Conservation (phyloP, 2,888 invertebrate species). For the Drosophila nr. medialis region DNA sequence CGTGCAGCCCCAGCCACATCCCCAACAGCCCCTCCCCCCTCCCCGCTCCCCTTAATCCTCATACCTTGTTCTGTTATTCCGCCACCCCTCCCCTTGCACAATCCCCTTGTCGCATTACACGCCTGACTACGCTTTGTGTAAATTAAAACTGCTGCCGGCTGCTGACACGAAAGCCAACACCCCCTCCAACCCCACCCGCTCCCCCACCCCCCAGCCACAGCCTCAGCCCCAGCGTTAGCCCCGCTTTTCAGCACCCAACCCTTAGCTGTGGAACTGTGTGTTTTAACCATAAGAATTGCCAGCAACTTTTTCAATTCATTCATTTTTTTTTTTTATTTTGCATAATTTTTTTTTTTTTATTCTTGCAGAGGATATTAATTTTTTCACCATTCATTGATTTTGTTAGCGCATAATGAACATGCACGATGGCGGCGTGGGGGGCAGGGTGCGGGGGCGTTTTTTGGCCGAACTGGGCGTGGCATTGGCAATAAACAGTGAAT, state of each 20-base stretch:
- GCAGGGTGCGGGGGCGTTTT: background rate
- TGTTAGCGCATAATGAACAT: constrained; percentile 71
- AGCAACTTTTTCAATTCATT: constrained; percentile 35
- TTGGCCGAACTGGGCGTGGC: constrained; percentile 25
- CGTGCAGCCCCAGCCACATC: background rate
- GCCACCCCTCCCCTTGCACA: background rate
- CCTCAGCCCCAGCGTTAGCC: background rate
- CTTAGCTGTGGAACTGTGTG: background rate
- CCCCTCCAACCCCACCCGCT: background rate
- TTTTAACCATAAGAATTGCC: constrained; percentile 52
- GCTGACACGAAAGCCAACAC: constrained; percentile 27
- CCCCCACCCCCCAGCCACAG: background rate
- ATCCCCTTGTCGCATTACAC: constrained; percentile 65
- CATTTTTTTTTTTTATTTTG: constrained; percentile 6
- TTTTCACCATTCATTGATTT: constrained; percentile 83
- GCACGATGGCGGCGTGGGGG: constrained; percentile 3
- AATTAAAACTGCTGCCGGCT: constrained; percentile 78
- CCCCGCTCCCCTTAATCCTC: background rate
- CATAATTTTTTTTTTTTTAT: constrained; percentile 30
- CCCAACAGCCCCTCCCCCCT: background rate
- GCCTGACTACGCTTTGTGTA: constrained; percentile 80
- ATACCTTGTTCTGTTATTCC: background rate
- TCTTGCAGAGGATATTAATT: constrained; percentile 82
- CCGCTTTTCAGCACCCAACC: background rate
- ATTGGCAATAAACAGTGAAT: constrained; percentile 10